Percentiles rank a stretch among this genome's conserved stretches.
phyloP scores from a whole-genome alignment of 64 coral and sea anemone species.

The Porites australiensis region DNA sequence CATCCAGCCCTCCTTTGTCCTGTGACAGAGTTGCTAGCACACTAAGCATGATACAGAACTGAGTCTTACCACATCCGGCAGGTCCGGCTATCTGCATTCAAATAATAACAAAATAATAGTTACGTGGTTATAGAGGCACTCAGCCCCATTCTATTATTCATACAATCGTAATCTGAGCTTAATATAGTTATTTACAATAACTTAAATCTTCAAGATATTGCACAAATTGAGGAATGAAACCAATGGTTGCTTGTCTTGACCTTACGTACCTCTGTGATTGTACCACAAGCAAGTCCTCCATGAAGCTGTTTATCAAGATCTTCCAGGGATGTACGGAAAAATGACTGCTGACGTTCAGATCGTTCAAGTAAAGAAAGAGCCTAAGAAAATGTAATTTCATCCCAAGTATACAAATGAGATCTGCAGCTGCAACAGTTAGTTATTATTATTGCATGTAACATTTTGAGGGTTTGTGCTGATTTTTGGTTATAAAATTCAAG shows the following conservation, averaged over 20 bases:
- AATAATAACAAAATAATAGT: not conserved
- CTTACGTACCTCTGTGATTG: slow-evolving; percentile 80
- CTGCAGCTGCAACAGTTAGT: too few species aligned
- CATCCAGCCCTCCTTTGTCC: slow-evolving; percentile 71
- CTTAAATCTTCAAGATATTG: too few species aligned
- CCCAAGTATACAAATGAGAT: too few species aligned
- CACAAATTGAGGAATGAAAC: too few species aligned
- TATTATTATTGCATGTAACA: too few species aligned
- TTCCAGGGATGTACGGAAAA: slow-evolving; percentile 75
- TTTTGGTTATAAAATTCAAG: too few species aligned
- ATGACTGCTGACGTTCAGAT: slow-evolving; percentile 57
- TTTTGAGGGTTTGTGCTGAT: too few species aligned
- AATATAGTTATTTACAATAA: too few species aligned
- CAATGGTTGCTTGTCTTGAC: too few species aligned
- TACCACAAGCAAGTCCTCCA: slow-evolving; percentile 89
- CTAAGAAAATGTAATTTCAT: slow-evolving; percentile 20
- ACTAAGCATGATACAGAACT: slow-evolving; percentile 96
- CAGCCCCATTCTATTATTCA: too few species aligned
- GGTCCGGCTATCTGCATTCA: slow-evolving; percentile 79
- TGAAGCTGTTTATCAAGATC: slow-evolving; percentile 81
- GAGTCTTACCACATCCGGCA: slow-evolving; percentile 94
- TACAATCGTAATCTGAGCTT: too few species aligned
- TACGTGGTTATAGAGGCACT: too few species aligned
- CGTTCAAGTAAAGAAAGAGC: slow-evolving; percentile 62
- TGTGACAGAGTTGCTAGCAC: slow-evolving; percentile 78